Conservation (phyloP, 1,140 invertebrate species). For the Aphelinus atriplicis region DNA sequence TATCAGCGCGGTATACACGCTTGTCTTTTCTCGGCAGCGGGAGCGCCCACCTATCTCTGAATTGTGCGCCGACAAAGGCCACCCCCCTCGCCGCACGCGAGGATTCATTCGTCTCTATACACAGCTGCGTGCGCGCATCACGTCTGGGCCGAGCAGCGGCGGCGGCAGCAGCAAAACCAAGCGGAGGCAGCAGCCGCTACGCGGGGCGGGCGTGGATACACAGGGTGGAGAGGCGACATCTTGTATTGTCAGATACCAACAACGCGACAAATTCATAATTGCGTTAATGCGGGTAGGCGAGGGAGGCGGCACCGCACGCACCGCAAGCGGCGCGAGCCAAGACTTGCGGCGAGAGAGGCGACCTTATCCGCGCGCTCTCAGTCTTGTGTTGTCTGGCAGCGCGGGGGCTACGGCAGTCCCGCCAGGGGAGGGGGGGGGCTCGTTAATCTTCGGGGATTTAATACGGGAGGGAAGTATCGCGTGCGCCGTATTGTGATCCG, state of each 20-base stretch:
- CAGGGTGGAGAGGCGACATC: conserved; percentile 35
- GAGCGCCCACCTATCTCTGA: too few species aligned
- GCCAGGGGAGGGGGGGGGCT: conserved; percentile 43
- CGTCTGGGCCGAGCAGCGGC: not conserved
- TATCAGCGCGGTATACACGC: too few species aligned
- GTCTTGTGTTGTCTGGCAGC: not conserved
- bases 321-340: conserved; percentile 21
- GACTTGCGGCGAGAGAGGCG: not conserved
- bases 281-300: conserved; percentile 61
- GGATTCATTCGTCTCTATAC: not conserved
- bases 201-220: conserved; percentile 39
- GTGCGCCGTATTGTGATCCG: conserved; percentile 51
- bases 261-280: conserved; percentile 67
- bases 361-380: not conserved
- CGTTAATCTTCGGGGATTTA: conserved; percentile 63
- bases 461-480: conserved; percentile 50
- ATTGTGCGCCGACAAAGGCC: too few species aligned
- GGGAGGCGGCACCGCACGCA: conserved; percentile 30
- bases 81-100: too few species aligned
- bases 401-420: not conserved
- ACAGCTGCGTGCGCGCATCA: not conserved
- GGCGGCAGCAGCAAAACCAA: conserved; percentile 1
- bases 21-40: too few species aligned
- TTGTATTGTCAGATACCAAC: conserved; percentile 59
- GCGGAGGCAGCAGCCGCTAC: conserved; percentile 7